A percentile compares a stretch with the other conserved stretches of the same genome.
Conservation (phyloP, 2,888 invertebrate genomes). For the Hypsopygia costalis region DNA sequence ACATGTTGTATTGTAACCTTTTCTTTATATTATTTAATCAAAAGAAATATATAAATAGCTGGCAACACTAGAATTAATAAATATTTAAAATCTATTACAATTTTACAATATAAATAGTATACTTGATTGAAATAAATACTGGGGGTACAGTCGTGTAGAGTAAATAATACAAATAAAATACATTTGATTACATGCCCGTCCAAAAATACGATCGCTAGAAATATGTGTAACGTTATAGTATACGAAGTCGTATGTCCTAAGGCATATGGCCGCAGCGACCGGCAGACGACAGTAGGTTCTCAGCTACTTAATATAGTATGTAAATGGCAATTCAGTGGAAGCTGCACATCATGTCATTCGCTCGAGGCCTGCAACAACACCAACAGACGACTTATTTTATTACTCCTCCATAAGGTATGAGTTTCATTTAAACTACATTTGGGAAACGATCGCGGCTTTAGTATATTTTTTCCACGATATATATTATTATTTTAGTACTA, state of each 20-base stretch:
- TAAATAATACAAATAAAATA: slow-evolving; percentile 57
- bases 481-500: too few relatives aligned
- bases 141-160: slow-evolving; percentile 52
- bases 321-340: slow-evolving; percentile 73
- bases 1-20: too few relatives aligned
- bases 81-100: slow-evolving; percentile 13
- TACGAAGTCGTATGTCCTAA: slow-evolving; percentile 65
- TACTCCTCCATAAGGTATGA: too few relatives aligned
- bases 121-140: slow-evolving; percentile 53
- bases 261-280: slow-evolving; percentile 27
- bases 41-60: too few relatives aligned
- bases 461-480: too few relatives aligned
- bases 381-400: neutral
- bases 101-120: slow-evolving; percentile 23
- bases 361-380: slow-evolving; percentile 48
- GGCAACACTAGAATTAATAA: slow-evolving; percentile 9
- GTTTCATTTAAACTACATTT: too few relatives aligned
- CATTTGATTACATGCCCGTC: slow-evolving; percentile 55
- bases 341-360: slow-evolving; percentile 51
- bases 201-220: slow-evolving; percentile 62
- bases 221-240: slow-evolving; percentile 56
- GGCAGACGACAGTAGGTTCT: slow-evolving; percentile 20
- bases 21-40: too few relatives aligned
- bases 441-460: too few relatives aligned
- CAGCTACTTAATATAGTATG: slow-evolving; percentile 40